Base-by-base conservation (phyloP, 2,888 invertebrate genomes). In the Argynnis bischoffii region DNA sequence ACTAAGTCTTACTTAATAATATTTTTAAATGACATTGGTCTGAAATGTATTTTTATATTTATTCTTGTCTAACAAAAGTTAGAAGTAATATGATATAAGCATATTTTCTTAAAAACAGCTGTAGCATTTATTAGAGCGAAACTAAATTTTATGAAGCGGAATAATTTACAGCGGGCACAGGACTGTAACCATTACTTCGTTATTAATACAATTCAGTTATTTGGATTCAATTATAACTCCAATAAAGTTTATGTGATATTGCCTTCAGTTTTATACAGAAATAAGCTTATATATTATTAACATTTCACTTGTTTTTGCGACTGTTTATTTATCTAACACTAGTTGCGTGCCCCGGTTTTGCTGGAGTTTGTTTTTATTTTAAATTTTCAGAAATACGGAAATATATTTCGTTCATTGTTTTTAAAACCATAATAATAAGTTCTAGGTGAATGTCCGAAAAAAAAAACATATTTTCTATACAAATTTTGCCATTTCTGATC, bases 201-300 rank as follows among this genome's bases (percentile, higher is more conserved):
- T 74, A 71, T 69, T 74, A 71, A 74, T 72, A 78, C 47, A 76
- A 76, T 76, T 72, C 72, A 74, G 73, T 69, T 72, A 72, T 69
- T 74, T 69, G 67, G 65, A 76, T 78, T 77, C 74, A 77, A 78
- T 79, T 77, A 75, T 75, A 77, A 75, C 66, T 74, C 64, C 71
- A 71, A 74, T 73, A 73, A 75, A 67, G 64, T 59, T 63, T 54
- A 61, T 55, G 55, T 31, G n/a, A 54, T 55, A 59, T 31, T 55
- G 35, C 21, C n/a, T 57, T 64, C 13, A 59, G 31, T 57, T 57
- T 48, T 21, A 47, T 26, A 46, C 48, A 54, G 15, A 61, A 41
- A 18, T 26, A 55, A 55, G 14, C 8, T 35, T 21, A 47, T 47
- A 21, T 16, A 21, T 41, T 11, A 41, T 8, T 8, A 11, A 11